Evolutionary conservation across 2,113 vertebrate genomes (phyloP).

Genomic region (Nettapus auritus): DNA sequence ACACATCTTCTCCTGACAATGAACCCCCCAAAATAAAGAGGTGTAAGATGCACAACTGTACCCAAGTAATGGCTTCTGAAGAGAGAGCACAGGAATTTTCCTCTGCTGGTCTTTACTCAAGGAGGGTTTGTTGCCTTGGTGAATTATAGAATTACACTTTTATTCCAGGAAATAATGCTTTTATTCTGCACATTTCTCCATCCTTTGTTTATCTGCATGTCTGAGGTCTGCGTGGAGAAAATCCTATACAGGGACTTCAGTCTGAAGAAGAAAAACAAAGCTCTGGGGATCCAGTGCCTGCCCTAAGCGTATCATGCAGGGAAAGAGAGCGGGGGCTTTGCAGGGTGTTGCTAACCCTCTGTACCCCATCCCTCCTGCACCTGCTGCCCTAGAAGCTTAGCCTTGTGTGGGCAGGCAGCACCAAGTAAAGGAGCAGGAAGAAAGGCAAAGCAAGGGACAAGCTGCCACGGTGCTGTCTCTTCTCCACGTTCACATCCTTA

Average conservation of each 20-base stretch:
- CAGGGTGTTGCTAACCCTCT: not conserved
- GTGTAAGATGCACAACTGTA: not conserved
- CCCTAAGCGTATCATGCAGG: not conserved
- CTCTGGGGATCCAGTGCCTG: not conserved
- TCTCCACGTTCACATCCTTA: not conserved
- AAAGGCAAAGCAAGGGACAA: not conserved
- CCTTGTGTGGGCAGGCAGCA: not conserved
- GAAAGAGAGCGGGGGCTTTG: not conserved
- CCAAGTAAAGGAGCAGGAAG: too few species aligned
- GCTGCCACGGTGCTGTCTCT: not conserved
- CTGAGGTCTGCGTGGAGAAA: not conserved
- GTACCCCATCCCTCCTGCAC: not conserved
- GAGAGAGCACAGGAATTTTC: not conserved
- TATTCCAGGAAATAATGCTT: not conserved
- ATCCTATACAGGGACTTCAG: not conserved
- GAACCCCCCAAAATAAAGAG: not conserved
- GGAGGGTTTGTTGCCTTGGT: not conserved
- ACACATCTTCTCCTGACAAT: not conserved
- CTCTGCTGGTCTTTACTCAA: not conserved
- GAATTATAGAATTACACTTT: not conserved
- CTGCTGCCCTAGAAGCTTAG: not conserved
- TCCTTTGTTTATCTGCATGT: not conserved
- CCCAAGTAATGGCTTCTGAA: not conserved
- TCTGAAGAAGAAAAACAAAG: not conserved
- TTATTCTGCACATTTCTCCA: not conserved